Evolutionary conservation across 2,113 vertebrate species (phyloP), one percentile per base, ranked within the genome.

Genomic region (Dinomys branickii): DNA sequence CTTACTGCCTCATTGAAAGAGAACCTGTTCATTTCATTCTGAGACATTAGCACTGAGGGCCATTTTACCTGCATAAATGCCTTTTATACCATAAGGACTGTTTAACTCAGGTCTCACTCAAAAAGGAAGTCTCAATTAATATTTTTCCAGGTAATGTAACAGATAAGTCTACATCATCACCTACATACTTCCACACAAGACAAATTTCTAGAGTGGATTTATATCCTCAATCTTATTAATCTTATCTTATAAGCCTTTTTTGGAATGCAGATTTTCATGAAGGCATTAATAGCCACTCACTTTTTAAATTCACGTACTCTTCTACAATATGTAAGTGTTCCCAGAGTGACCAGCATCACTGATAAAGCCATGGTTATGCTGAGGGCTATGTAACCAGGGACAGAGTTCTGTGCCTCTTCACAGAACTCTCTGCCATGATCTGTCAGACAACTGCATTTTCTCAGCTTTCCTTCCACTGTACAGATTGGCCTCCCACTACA

Each of bases 371-470:
- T 97, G 0, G 99, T 63, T 8, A 98, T 97, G 2, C 99, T 98
- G 24, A 99, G 87, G 54, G 35, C 30, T 0, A 97, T 41, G 33
- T 92, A 85, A 47, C 47, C 47, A 11, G 98, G 98, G 50, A 98
- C 94, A 0, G 99, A 98, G 7, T 98, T 11, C 0, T 96, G 98
- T 0, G 98, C 11, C 56, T 98, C 98, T 93, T 99, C 98, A 2
- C 99, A 99, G 88, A 98, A 99, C 85, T 99, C 97, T 0, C 99
- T 99, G 0, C 88, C 97, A 38, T 99, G 99, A 47, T 98, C 99
- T 58, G 97, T 30, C 38, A 90, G 19, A 0, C 99, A 99, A 85
- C 97, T 98, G 77, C 99, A 99, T 0, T 10, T 98, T 24, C 97
- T 97, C 35, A 28, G 85, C 47, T 96, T 96, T 2, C 98, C 98